Evolutionary conservation across 2,888 invertebrate species (phyloP).

Genomic region (Andrena trimmerana): DNA sequence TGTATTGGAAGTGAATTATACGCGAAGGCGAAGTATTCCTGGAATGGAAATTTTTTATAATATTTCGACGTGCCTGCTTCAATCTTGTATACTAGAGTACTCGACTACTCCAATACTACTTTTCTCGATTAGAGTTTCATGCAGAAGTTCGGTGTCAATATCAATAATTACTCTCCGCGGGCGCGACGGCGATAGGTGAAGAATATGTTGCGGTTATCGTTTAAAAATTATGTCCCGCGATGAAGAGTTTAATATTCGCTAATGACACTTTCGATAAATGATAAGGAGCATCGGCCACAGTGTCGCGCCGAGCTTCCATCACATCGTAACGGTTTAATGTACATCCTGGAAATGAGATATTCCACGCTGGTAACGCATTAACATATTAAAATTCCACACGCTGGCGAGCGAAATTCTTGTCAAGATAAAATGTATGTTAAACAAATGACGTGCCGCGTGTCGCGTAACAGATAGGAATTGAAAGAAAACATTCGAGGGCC

Average conservation of each 20-base stretch:
- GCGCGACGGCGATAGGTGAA: too few species aligned
- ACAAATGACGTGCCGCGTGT: background rate
- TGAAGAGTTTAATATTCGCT: background rate
- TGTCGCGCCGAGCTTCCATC: background rate
- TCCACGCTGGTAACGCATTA: conserved; percentile 15
- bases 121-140: too few species aligned
- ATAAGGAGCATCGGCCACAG: background rate
- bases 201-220: too few species aligned
- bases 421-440: conserved; percentile 8
- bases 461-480: conserved; percentile 12
- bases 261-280: conserved; percentile 8
- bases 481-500: conserved; percentile 27
- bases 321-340: background rate
- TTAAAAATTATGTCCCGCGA: too few species aligned
- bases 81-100: too few species aligned
- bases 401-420: conserved; percentile 6
- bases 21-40: too few species aligned
- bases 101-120: too few species aligned
- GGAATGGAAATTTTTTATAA: too few species aligned
- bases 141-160: too few species aligned
- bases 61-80: too few species aligned
- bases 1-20: too few species aligned
- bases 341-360: background rate
- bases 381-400: conserved; percentile 35
- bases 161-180: too few species aligned